Evolutionary conservation across 2,797 vertebrate species (phyloP).

Genomic region (Lacerta viridis): DNA sequence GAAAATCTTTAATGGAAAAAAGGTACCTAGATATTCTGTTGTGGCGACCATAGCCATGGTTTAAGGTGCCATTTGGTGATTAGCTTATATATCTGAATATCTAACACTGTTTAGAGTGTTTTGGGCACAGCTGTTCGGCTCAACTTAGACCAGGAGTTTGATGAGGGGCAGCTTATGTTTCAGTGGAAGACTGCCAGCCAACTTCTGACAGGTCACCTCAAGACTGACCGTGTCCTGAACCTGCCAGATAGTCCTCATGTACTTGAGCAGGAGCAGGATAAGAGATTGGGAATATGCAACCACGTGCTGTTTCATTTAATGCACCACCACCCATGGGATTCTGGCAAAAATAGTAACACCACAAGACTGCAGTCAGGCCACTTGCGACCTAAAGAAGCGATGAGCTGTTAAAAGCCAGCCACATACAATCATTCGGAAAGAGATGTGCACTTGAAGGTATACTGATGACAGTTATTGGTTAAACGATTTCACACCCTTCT

Average conservation of each 20-base stretch:
- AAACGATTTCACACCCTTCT: no score
- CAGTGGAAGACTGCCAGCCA: no score
- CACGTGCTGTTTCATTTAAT: neutral
- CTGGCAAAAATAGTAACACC: neutral
- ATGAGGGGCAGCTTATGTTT: neutral
- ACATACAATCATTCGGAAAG: neutral
- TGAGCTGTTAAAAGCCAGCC: neutral
- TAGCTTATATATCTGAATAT: no score
- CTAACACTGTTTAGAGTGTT: no score
- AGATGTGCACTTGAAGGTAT: no score
- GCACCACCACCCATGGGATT: neutral
- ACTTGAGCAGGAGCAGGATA: neutral
- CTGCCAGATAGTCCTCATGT: neutral
- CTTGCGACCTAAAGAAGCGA: neutral
- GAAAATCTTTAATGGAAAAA: no score
- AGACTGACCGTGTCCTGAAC: no score
- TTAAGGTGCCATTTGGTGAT: no score
- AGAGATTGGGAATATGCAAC: neutral
- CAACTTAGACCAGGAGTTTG: neutral
- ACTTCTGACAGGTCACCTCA: neutral
- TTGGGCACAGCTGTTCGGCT: neutral
- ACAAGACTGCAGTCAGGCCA: neutral
- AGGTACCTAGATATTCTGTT: no score
- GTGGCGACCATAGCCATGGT: no score
- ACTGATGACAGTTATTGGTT: neutral